Evolutionary conservation across 2,797 vertebrate species (phyloP).

Genomic region (Tapera naevia): DNA sequence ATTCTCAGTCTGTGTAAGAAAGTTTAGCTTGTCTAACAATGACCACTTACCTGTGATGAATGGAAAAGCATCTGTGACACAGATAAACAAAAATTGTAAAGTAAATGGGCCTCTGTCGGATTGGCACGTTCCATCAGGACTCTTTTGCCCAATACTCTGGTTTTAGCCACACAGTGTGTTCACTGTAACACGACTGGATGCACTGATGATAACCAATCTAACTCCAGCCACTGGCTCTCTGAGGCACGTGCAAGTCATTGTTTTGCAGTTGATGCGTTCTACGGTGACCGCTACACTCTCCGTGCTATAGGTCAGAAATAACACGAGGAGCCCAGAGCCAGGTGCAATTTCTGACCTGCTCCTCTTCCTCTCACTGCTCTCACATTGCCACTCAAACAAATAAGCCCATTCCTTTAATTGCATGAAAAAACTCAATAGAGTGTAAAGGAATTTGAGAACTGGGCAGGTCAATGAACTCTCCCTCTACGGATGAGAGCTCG

Average conservation of each 20-base stretch:
- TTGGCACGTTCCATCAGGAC: not conserved
- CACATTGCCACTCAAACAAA: not conserved
- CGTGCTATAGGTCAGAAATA: not conserved
- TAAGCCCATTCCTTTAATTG: not conserved
- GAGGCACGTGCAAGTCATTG: not conserved
- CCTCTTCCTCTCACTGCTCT: not conserved
- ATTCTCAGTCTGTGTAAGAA: conserved; percentile 26
- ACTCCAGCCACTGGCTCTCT: not conserved
- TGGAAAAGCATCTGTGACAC: not conserved
- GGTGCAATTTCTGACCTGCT: not conserved
- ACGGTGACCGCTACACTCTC: not conserved
- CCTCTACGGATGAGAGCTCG: not conserved
- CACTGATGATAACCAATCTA: not conserved
- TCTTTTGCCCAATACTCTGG: not conserved
- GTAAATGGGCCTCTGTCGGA: not conserved
- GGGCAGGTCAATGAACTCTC: not conserved
- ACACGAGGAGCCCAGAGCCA: not conserved
- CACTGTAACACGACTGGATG: not conserved
- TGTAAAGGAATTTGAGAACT: not conserved
- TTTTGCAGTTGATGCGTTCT: not conserved
- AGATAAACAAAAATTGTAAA: not conserved
- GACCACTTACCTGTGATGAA: conserved; percentile 26
- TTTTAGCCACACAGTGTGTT: not conserved
- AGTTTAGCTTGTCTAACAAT: conserved; percentile 40
- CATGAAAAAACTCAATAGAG: not conserved